Evolutionary conservation across 2,113 vertebrate genomes (phyloP).

Genomic region (Zingel zingel): DNA sequence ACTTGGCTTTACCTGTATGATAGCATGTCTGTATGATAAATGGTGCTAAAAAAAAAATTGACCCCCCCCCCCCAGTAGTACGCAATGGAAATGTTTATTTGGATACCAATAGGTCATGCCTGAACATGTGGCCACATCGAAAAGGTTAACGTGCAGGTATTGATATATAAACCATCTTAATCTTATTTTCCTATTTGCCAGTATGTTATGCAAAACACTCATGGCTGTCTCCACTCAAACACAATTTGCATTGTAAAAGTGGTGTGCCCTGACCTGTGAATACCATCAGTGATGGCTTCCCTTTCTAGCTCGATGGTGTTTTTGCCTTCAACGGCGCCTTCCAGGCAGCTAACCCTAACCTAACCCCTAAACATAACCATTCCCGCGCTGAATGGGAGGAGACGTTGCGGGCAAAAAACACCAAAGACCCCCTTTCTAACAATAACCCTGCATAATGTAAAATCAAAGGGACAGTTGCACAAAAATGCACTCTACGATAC

Average conservation of each 20-base stretch:
- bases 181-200: conserved; percentile 15
- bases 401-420: too few species aligned
- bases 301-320: background rate
- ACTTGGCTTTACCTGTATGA: too few species aligned
- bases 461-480: background rate
- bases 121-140: background rate
- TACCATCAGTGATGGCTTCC: background rate
- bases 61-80: background rate
- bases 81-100: background rate
- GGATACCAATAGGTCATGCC: background rate
- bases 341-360: too few species aligned
- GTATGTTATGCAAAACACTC: background rate
- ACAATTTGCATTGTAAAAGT: conserved; percentile 65
- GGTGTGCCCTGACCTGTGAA: background rate
- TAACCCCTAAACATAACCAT: too few species aligned
- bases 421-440: background rate
- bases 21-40: too few species aligned
- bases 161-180: background rate
- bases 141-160: background rate
- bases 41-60: too few species aligned
- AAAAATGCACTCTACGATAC: too few species aligned
- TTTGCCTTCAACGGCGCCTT: too few species aligned
- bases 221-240: background rate
- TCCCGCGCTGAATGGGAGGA: too few species aligned
- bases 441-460: background rate